Evolutionary conservation across 2,888 invertebrate genomes (phyloP), one percentile per base, ranked within the genome.

Genomic region (Opisthograptis luteolata): DNA sequence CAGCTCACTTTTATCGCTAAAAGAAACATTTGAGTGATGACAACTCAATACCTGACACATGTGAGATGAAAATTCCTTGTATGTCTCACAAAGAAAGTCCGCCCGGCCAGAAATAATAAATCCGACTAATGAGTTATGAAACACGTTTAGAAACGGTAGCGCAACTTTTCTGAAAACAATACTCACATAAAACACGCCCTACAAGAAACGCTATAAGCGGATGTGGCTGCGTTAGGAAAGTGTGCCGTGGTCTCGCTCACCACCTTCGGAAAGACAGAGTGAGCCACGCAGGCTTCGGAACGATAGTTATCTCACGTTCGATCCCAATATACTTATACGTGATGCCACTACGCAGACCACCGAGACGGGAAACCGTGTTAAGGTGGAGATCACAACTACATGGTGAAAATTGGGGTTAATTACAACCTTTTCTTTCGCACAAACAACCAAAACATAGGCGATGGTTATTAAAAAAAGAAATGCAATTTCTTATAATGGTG

Each of bases 171-270:
- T 67, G 69, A 58, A 55, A 68, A 77, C 74, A 79, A 77, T 76
- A 70, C 52, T 53, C 54, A 56, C 58, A 73, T 73, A 68, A 73
- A 79, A 77, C 73, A 68, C 76, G 75, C 70, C 72, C 69, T 76
- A 64, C 68, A 65, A 80, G 78, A 78, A 78, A 77, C 69, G 64
- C 60, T 60, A 64, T 60, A 79, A 64, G 74, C 85, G 84, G 84
- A 85, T 83, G 74, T 73, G 70, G 73, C 76, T 73, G 65, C 70
- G 69, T 78, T 75, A 82, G 76, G 84, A 85, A 88, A 87, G 87
- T 87, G 75, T 82, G 85, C 70, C 86, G 76, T 68, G 71, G 67
- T 74, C 64, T 67, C 61, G 64, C 64, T 62, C 58, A 70, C 70
- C 62, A 70, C 70, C 66, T 69, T 66, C 55, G 64, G 69, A 74